These are phyloP conservation scores for Falco naumanni DNA, from an alignment of 2,797 vertebrate species.

Conservation along the genomic window DNA sequence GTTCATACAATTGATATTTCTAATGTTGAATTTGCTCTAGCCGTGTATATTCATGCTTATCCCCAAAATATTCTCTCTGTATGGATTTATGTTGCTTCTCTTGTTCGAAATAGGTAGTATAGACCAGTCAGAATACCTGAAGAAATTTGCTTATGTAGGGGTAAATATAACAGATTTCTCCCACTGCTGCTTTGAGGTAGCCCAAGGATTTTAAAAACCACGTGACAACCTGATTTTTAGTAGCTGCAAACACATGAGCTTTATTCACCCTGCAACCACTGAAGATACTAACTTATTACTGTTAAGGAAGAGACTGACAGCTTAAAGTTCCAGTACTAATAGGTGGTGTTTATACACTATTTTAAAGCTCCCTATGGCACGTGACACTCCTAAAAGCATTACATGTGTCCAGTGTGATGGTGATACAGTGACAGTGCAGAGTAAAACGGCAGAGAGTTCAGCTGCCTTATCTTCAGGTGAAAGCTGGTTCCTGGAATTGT, in stretches of 20 bases:
- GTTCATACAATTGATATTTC: constrained; percentile 88
- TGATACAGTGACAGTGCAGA: accelerated
- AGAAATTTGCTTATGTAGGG: not conserved
- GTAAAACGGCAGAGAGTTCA: no score
- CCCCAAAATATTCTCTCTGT: constrained; percentile 91
- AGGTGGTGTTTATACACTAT: not conserved
- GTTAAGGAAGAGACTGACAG: not conserved
- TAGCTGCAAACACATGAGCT: not conserved
- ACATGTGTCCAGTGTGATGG: not conserved
- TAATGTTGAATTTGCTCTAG: constrained; percentile 92
- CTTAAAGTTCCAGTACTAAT: not conserved
- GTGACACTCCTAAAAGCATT: not conserved
- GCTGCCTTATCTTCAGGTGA: not conserved
- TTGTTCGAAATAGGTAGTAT: constrained; percentile 78
- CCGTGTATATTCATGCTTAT: constrained; percentile 92
- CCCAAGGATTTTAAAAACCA: not conserved
- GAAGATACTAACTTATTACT: not conserved
- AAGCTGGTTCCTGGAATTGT: not conserved
- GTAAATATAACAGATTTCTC: not conserved
- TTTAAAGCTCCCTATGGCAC: not conserved
- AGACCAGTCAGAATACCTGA: not conserved
- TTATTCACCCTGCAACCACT: not conserved
- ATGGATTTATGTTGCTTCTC: constrained; percentile 96
- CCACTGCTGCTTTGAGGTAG: not conserved
- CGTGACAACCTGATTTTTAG: not conserved